Evolutionary conservation across 2,797 vertebrate genomes (phyloP), one percentile per base, ranked within the genome.

Genomic region (Sebastes aleutianus): DNA sequence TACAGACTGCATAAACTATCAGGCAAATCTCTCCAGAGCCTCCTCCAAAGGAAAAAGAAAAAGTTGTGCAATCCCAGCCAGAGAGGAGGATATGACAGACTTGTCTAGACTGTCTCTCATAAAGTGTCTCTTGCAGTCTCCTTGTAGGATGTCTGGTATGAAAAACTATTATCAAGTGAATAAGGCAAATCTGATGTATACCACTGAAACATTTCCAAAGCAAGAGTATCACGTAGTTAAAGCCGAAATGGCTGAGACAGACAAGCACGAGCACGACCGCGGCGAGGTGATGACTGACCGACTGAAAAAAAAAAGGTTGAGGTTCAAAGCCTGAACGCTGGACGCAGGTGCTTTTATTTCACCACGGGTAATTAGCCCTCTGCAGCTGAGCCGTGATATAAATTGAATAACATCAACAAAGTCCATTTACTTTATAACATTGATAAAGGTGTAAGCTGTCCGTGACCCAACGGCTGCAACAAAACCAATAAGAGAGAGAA

Each of bases 1-100:
- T 84, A 82, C 86, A 88, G 77, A 85, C 85, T 85, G 88, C 82
- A 92, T 91, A 76, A 87, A 77, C 58, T 67, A 86, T 88, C 79
- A 86, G 54, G 65, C 18, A 81, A 80, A 82, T 73, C 34, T 91
- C 78, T 82, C 70, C 76, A 70, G 85, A 82, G 74, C 29, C 34
- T 72, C 32, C 32, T 74, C 66, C 20, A 80, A 85, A 84, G 78
- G 74, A 78, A 70, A 74, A 22, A 80, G 67, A 65, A 65, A 27
- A 47, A 26, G 24, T 57, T 53, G 58, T 84, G 50, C 82, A 82
- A 73, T 70, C 59, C 73, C 29, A 76, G 57, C 36, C 50, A 79
- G 70, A 84, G 26, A 80, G 8, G 11, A 54, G 22, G 75, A 82
- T 74, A 68, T 70, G 74, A 87, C 64, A 79, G 66, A 75, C 56